Percentiles rank a stretch among this genome's conserved stretches.
Conservation (phyloP, 1,140 invertebrate species). For the Forficula auricularia region DNA sequence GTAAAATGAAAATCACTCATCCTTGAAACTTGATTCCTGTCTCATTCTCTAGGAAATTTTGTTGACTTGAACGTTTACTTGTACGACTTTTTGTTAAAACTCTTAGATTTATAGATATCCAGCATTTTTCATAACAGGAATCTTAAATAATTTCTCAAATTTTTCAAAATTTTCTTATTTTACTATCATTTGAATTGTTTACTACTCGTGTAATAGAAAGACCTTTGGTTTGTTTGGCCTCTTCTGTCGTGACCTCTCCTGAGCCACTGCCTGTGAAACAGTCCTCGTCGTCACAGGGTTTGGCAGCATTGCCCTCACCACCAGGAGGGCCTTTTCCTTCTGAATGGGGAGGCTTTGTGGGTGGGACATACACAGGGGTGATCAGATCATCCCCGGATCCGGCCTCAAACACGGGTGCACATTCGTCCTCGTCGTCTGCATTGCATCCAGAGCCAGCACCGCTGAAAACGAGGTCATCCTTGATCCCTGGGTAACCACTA, state of each 20-base stretch:
- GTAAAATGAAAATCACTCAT: too few species aligned
- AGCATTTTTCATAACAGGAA: too few species aligned
- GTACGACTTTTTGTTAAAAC: too few species aligned
- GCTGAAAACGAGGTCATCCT: conserved; percentile 74
- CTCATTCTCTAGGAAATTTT: too few species aligned
- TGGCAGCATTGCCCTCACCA: conserved; percentile 24
- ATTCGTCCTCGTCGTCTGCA: conserved; percentile 71
- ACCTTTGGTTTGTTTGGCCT: conserved; percentile 20
- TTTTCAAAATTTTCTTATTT: too few species aligned
- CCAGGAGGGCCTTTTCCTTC: conserved; percentile 23
- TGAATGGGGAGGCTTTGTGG: conserved; percentile 49
- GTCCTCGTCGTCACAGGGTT: conserved; percentile 62
- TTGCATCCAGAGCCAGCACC: conserved; percentile 75
- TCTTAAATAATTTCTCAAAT: too few species aligned
- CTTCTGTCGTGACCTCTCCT: conserved; percentile 40
- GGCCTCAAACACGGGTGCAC: conserved; percentile 61
- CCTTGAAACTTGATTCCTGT: too few species aligned
- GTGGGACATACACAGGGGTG: conserved; percentile 75
- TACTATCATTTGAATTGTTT: too few species aligned
- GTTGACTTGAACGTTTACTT: too few species aligned
- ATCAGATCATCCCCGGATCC: conserved; percentile 70
- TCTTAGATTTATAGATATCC: too few species aligned
- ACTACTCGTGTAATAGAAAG: too few species aligned
- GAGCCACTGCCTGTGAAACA: conserved; percentile 48
- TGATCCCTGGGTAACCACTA: conserved; percentile 51